These are phyloP conservation scores for Oopsacas minuta DNA, from an alignment of 37 sponge, comb jelly and placozoan species.

Conservation along the genomic window DNA sequence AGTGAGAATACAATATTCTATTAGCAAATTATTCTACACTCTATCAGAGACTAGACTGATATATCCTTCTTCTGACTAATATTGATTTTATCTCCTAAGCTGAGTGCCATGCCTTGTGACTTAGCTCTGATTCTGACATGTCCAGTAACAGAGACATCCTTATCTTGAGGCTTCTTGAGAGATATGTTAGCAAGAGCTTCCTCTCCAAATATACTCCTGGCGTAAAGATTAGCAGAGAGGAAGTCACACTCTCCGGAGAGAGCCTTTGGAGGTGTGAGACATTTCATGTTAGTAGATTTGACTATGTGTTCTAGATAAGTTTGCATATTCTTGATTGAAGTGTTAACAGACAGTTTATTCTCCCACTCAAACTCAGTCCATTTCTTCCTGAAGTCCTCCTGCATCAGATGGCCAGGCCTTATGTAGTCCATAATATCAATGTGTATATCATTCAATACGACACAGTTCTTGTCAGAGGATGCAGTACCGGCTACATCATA, in stretches of 20 bases:
- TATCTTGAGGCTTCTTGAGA: conserved; percentile 49
- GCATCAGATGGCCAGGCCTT: conserved; percentile 74
- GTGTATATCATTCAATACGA: conserved; percentile 94
- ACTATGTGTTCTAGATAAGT: conserved; percentile 76
- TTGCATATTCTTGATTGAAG: conserved; percentile 64
- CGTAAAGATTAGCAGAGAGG: conserved; percentile 95
- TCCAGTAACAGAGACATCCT: conserved; percentile 53
- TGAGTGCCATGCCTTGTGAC: conserved; percentile 98
- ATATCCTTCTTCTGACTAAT: conserved; percentile 63
- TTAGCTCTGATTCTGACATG: conserved; percentile 94
- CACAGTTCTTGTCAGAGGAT: conserved; percentile 84
- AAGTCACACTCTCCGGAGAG: conserved; percentile 91
- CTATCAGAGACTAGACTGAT: not conserved
- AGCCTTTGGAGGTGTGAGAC: conserved; percentile 91
- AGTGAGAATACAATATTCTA: no score
- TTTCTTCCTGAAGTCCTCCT: conserved; percentile 92
- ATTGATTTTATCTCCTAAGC: conserved; percentile 96
- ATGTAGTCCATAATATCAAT: conserved; percentile 99
- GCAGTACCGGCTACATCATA: conserved; percentile 85
- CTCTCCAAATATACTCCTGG: conserved; percentile 92
- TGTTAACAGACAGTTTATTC: conserved; percentile 87
- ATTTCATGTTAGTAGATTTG: conserved; percentile 82
- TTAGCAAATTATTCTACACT: no score
- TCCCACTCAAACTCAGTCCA: conserved; percentile 99
- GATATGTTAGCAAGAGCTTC: conserved; percentile 96